Conservation (phyloP, 2,113 vertebrate genomes). For the Leptocoma aspasia region DNA sequence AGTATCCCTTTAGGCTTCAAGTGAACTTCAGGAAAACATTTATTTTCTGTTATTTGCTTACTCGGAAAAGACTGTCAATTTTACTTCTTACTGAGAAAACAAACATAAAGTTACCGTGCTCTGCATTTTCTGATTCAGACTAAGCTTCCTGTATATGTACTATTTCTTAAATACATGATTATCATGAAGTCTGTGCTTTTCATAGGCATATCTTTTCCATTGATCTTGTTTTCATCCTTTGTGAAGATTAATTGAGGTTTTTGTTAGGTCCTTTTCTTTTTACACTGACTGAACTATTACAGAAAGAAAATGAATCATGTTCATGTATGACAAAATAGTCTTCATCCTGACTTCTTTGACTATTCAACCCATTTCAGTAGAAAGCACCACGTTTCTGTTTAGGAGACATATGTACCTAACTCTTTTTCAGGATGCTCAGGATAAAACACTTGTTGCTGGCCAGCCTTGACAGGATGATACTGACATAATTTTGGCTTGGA, state of each 20-base stretch:
- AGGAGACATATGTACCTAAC: not conserved
- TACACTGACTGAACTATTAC: not conserved
- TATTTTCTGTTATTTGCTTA: constrained; percentile 1
- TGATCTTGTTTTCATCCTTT: not conserved
- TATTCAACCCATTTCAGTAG: not conserved
- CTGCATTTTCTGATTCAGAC: not conserved
- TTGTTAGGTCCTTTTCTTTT: not conserved
- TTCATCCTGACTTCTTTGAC: not conserved
- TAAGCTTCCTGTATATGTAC: not conserved
- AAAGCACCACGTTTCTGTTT: not conserved
- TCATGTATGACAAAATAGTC: not conserved
- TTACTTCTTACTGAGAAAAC: not conserved
- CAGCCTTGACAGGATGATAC: not conserved
- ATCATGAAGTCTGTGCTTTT: not conserved
- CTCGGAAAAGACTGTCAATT: not conserved
- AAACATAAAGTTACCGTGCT: not conserved
- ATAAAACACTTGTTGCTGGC: not conserved
- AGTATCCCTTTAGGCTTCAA: not conserved
- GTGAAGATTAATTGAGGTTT: not conserved
- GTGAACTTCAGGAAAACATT: constrained; percentile 13
- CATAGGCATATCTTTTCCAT: not conserved
- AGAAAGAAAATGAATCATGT: not conserved
- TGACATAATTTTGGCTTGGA: not conserved
- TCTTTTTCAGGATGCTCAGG: not conserved
- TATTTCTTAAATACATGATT: not conserved